Base-by-base conservation (phyloP, 2,797 vertebrate species). In the Poecile montanus region DNA sequence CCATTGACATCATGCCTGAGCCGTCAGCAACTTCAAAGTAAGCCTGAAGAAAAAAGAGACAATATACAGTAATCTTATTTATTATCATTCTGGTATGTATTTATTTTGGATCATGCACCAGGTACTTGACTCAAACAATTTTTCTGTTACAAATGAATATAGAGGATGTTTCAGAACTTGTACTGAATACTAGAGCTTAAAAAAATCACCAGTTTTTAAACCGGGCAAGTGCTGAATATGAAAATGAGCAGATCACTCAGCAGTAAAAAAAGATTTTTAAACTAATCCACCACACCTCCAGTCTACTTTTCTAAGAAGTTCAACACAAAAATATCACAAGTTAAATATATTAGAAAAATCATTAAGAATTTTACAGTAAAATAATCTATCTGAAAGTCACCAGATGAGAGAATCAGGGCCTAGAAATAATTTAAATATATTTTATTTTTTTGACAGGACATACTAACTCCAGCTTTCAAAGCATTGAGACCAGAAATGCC, bases 21-120 rank as follows among this genome's bases (percentile, higher is more conserved):
- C 98, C 98, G 97, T 99, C 99, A 66, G 99, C 99, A 72, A 99
- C 98, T 97, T 99, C 99, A 95, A 99, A 98, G 95, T 99, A 99
- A 11, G 98, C 98, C 99, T 99, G 95, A 76, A 97, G 75, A 30
- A 85, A 94, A 77, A 30, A 57, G 19, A 77, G 68, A 66, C 68
- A 93, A 95, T 76, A 86, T 13, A 61, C 29, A 60, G 50, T 82
- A 8, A 72, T 47, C n/a, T 84, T 47, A 65, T 40, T 84, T 67
- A 83, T 57, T 54, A 73, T 18, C 16, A 34, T 78, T 58, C 27
- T 45, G 18, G 4, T 48, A 45, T 5, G 9, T 74, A 10, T 72
- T 91, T 76, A 38, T 72, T 92, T 72, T 61, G 25, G 22, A 68
- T 36, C 70, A 83, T 1, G 17, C 20, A 73, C 23, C 38, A 75